Percentiles rank a stretch among this genome's conserved stretches.
Conservation (phyloP, 2,797 vertebrate genomes). For the Clarias fuscus region DNA sequence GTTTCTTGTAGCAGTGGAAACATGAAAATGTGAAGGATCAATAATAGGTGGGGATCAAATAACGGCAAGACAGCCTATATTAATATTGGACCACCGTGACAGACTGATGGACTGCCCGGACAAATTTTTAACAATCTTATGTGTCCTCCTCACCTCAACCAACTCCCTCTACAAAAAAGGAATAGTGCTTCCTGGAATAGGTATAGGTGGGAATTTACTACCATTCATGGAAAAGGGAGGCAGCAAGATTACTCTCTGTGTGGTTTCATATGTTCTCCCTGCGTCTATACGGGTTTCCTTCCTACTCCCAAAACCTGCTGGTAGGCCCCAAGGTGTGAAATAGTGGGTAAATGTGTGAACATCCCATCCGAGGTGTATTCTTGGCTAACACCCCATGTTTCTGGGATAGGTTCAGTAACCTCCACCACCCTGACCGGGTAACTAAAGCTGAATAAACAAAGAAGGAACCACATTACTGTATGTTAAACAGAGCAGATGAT, state of each 20-base stretch:
- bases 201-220: conserved; percentile 6
- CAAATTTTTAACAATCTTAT: not conserved
- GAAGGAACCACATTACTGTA: not conserved
- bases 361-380: not conserved
- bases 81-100: not conserved
- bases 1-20: no score
- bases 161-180: not conserved
- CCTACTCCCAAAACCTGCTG: not conserved
- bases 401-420: not conserved
- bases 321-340: not conserved
- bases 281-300: not conserved
- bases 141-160: not conserved
- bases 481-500: not conserved
- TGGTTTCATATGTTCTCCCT: not conserved
- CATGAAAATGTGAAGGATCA: not conserved
- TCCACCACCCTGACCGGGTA: not conserved
- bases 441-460: not conserved
- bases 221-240: not conserved
- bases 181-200: not conserved
- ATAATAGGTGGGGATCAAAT: not conserved
- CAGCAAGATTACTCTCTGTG: not conserved
- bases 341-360: not conserved
- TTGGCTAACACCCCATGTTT: no score
- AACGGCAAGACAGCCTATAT: no score
- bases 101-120: not conserved